phyloP scores from a whole-genome alignment of 2,113 vertebrate species.

The Centropus unirufus region DNA sequence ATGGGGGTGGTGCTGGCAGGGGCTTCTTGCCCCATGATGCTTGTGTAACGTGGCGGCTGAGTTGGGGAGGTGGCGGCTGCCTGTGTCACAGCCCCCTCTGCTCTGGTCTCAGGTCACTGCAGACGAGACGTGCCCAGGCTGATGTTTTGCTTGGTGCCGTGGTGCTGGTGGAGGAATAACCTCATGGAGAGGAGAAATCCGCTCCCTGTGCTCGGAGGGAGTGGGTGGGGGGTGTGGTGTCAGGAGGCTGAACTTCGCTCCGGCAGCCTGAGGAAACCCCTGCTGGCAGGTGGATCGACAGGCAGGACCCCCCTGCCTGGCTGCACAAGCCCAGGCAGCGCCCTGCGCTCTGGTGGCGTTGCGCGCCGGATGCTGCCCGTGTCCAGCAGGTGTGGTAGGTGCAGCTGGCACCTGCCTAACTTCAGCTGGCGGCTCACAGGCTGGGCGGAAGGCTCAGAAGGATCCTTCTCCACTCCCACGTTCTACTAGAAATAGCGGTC shows the following conservation, averaged over 20 bases:
- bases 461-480: background rate
- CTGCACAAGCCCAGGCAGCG: background rate
- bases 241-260: background rate
- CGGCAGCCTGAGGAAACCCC: background rate
- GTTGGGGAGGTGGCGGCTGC: constrained; percentile 40
- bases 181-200: background rate
- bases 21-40: background rate
- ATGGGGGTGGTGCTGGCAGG: background rate
- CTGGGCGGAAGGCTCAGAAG: background rate
- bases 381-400: constrained; percentile 31
- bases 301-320: rapidly evolving
- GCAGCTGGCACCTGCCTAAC: background rate
- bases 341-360: rapidly evolving
- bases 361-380: background rate
- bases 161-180: background rate
- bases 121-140: background rate
- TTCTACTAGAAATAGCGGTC: constrained; percentile 4
- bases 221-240: constrained; percentile 40
- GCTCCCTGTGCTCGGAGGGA: background rate
- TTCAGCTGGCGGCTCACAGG: background rate
- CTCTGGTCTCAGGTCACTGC: constrained; percentile 35
- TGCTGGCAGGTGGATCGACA: background rate
- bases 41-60: background rate
- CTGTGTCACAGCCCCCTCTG: constrained; percentile 47
- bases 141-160: background rate